Percentiles rank a stretch among this genome's conserved stretches.
phyloP scores from a whole-genome alignment of 1,140 invertebrate genomes.

The Penaeus vannamei region DNA sequence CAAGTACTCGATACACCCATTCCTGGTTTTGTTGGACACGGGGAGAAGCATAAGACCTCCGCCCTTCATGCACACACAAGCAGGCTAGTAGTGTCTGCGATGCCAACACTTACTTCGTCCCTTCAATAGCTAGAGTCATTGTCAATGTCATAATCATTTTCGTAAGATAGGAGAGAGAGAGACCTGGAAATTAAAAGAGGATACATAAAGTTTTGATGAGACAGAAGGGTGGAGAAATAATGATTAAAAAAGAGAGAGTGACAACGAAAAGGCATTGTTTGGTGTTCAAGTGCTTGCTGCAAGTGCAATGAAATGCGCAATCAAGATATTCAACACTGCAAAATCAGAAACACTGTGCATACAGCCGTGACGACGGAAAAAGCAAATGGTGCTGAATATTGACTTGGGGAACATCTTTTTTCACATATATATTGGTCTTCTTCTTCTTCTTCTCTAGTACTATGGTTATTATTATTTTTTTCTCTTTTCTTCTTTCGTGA shows the following conservation, averaged over 20 bases:
- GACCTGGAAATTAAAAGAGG: slow-evolving; percentile 60
- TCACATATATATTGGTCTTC: too few species aligned
- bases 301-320: too few species aligned
- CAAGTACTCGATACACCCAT: too few species aligned
- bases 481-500: too few species aligned
- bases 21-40: too few species aligned
- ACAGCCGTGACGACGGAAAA: not conserved
- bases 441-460: too few species aligned
- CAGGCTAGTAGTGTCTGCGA: not conserved
- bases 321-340: too few species aligned
- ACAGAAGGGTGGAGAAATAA: slow-evolving; percentile 20
- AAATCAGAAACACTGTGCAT: too few species aligned
- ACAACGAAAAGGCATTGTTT: not conserved
- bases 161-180: slow-evolving; percentile 65
- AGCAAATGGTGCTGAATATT: slow-evolving; percentile 35
- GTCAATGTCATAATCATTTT: slow-evolving; percentile 66
- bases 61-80: slow-evolving; percentile 12
- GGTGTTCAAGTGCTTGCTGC: too few species aligned
- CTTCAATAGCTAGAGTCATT: slow-evolving; percentile 64
- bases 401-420: not conserved
- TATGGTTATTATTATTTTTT: too few species aligned
- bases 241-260: slow-evolving; percentile 20
- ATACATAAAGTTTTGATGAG: slow-evolving; percentile 39
- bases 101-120: slow-evolving; percentile 54
- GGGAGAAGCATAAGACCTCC: too few species aligned